Evolutionary conservation across 2,888 invertebrate species (phyloP), one percentile per base, ranked within the genome.

Genomic region (Sphaerophoria taeniata): DNA sequence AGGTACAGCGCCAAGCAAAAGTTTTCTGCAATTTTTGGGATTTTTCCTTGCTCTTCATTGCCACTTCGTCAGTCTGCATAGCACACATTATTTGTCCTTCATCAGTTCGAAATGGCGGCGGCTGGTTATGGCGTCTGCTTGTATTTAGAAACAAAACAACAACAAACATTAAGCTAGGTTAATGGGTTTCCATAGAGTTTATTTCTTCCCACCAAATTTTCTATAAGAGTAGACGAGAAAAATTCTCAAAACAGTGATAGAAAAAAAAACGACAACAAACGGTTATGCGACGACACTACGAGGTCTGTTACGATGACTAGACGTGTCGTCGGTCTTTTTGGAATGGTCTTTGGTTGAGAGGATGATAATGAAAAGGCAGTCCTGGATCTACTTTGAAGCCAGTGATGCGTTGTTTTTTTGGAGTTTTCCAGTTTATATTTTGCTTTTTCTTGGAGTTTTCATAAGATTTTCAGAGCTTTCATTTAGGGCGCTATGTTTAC

Each of bases 141-240:
- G 0, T 45, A 43, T 43, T 11, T 43, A 1, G 16, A n/a, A 49
- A 58, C 39, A 58, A 71, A 60, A 67, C 47, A 67, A 47, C 47
- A 60, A 47, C 33, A 24, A 61, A 45, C 14, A 69, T 81, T 51
- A 53, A 61, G 63, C 34, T 67, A 53, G 84, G 85, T 80, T 80
- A 80, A 85, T 85, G 81, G 78, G 80, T 76, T 73, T 81, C 76
- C 14, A n/a, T n/a, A 71, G 79, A 84, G 71, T 84, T 79, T 79
- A 84, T 79, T 75, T 84, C 70, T 79, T 79, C 61, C 79, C 84
- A 84, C 84, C 84, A 79, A 79, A 75, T 84, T 84, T 49, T 65
- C 65, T 6, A 36, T 36, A 58, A 14, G 34, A 34, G 53, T 63
- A 67, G 16, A 33, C 5, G 43, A 77, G 43, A 70, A 75, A 36